These are phyloP conservation scores for Euphonia xanthogaster DNA, from an alignment of 2,797 vertebrate genomes.

Conservation along the genomic window DNA sequence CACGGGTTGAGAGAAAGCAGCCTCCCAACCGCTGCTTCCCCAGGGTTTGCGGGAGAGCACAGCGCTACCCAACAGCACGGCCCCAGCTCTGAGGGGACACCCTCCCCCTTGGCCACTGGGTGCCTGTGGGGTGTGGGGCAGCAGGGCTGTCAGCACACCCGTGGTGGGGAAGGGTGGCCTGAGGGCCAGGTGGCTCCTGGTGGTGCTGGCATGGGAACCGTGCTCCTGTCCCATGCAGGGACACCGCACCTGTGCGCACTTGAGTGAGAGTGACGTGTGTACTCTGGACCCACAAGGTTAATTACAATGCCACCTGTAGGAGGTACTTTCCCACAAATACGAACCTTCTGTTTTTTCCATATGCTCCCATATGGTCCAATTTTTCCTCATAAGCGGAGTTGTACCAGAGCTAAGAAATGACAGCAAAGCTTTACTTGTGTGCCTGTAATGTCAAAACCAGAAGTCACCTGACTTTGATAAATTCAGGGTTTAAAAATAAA, in stretches of 20 bases:
- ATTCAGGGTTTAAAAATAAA: neutral
- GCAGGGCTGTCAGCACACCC: rapidly evolving
- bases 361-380: constrained; percentile 28
- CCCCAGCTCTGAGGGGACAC: neutral
- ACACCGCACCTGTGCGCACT: rapidly evolving
- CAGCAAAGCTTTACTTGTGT: neutral
- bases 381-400: neutral
- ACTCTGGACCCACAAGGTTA: neutral
- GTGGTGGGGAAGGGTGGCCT: rapidly evolving
- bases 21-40: neutral
- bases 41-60: neutral
- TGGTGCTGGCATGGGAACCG: neutral
- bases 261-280: neutral
- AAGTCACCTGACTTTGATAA: neutral
- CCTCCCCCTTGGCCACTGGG: rapidly evolving
- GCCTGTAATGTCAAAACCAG: neutral
- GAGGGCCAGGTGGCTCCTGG: neutral
- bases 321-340: neutral
- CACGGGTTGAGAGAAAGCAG: rapidly evolving
- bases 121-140: rapidly evolving
- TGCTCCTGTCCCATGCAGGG: neutral
- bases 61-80: rapidly evolving
- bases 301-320: constrained; percentile 24
- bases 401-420: neutral
- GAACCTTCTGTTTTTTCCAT: constrained; percentile 36